These are phyloP conservation scores for Frankliniella intonsa DNA, from an alignment of 2,888 invertebrate genomes.

Conservation along the genomic window DNA sequence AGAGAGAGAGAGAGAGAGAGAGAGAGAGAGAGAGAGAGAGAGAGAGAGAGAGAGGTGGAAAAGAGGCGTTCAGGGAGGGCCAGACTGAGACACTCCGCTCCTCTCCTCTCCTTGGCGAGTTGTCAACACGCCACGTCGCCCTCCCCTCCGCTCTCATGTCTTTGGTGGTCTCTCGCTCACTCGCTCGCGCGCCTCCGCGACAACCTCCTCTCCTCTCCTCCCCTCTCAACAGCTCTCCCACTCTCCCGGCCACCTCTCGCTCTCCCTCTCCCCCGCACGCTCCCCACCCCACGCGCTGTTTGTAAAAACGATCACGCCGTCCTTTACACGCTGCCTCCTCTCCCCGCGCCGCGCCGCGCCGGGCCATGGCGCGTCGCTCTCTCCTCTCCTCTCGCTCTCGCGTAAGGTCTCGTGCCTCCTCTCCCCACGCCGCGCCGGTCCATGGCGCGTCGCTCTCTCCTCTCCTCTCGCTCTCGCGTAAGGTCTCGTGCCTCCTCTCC, in stretches of 20 bases:
- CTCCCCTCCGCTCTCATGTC: not conserved
- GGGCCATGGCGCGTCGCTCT: no score
- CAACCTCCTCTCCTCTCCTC: not conserved
- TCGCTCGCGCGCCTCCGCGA: not conserved
- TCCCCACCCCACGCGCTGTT: not conserved
- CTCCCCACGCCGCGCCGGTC: no score
- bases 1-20: not conserved
- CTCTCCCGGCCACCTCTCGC: not conserved
- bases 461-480: no score
- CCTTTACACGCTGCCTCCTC: not conserved
- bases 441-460: no score
- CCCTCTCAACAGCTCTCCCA: not conserved
- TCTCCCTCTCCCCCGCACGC: not conserved
- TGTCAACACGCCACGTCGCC: constrained; percentile 4
- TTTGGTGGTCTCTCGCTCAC: not conserved
- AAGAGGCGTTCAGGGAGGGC: not conserved
- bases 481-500: no score
- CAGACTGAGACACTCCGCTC: not conserved
- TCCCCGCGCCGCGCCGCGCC: not conserved
- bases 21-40: not conserved
- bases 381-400: not conserved
- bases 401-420: no score
- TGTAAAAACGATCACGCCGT: not conserved
- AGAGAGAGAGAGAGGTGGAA: not conserved
- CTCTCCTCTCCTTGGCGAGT: not conserved